These are phyloP conservation scores for Python bivittatus DNA, from an alignment of 2,113 vertebrate species.

Conservation along the genomic window DNA sequence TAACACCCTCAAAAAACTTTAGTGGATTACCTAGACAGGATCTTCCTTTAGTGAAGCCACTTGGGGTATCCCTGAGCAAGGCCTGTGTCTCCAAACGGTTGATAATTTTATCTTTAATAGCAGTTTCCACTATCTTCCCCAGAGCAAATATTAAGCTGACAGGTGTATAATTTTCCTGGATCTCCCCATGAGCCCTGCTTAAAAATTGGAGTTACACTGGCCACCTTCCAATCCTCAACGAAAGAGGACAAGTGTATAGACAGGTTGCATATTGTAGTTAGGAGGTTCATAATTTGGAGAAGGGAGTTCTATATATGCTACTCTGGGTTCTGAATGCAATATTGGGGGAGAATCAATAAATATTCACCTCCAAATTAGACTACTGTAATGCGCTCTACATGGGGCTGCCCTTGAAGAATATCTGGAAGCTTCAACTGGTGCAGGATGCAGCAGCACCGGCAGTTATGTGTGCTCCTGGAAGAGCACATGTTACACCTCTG, in stretches of 20 bases:
- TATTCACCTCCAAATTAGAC: no score
- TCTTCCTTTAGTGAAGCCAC: not conserved
- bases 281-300: not conserved
- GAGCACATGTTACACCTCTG: no score
- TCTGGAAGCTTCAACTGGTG: no score
- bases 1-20: not conserved
- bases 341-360: not conserved
- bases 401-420: no score
- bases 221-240: not conserved
- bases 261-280: not conserved
- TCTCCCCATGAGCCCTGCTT: not conserved
- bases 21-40: no score
- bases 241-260: not conserved
- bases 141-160: not conserved
- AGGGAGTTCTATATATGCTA: not conserved
- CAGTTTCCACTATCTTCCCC: not conserved
- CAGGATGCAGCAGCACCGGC: no score
- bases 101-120: not conserved
- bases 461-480: no score
- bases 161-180: not conserved
- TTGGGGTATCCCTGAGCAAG: not conserved
- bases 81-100: not conserved
- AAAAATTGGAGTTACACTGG: not conserved
- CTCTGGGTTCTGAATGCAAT: not conserved
- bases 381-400: no score